Base-by-base conservation (phyloP, 2,888 invertebrate species). In the Melanchra persicariae region DNA sequence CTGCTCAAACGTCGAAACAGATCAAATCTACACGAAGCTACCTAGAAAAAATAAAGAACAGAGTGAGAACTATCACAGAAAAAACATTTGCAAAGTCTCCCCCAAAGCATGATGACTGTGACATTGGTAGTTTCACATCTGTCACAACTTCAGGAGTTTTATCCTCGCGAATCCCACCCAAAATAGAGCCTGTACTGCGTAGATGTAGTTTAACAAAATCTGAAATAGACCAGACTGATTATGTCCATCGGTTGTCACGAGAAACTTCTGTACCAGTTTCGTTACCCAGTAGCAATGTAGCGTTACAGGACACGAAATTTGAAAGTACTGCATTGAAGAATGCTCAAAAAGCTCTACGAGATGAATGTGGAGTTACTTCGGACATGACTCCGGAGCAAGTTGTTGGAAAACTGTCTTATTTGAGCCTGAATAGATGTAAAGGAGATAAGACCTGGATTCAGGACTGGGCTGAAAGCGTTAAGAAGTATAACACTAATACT, bases 81-180 rank as follows among this genome's bases (percentile, higher is more conserved):
- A 96, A 96, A 86, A 96, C 96, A 0, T 96, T 97, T 82, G 93
- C 96, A 0, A 97, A 97, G 87, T 92, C 93, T 0, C 95, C 95
- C 8, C 94, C 95, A 1, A 94, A 94, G 45, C 88, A 93, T 40
- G 94, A 92, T 10, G 94, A 96, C 58, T 85, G 90, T 1, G 97
- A 97, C 74, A 87, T 96, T 58, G 97, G 97, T 15, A 97, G 96
- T 77, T 97, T 97, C 70, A 97, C 97, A 19, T 97, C 97, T 0
- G 97, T 97, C 0, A 97, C 97, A 3, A 97, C 97, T 0, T 97
- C 97, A 60, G 97, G 97, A 1, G 97, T 97, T 12, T 91, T 98
- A 79, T 97, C 97, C 79, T 96, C 96, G 7, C 96, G 96, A 79
- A 92, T 86, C 55, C 88, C 90, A 1, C 74, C 87, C 0, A 93